Conservation (phyloP, 35 echinoderm and acorn worm species). For the Anneissia japonica region DNA sequence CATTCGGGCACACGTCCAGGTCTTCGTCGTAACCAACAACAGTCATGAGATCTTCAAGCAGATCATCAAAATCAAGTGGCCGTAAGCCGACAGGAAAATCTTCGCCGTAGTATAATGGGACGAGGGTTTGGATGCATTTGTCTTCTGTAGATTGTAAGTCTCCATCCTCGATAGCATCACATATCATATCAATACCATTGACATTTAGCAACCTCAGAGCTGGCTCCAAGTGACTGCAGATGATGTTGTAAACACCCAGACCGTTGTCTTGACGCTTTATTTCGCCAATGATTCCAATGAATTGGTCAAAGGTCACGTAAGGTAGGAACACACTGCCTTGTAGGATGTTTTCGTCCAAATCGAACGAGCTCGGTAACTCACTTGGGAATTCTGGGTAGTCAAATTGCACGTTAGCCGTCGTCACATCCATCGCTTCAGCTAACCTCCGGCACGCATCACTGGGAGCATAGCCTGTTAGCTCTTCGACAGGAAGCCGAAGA, state of each 20-base stretch:
- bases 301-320: neutral
- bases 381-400: too few relatives aligned
- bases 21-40: slow-evolving; percentile 2
- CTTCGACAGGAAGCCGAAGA: too few relatives aligned
- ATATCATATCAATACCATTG: slow-evolving; percentile 7
- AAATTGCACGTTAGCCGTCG: too few relatives aligned
- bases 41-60: neutral
- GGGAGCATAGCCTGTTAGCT: too few relatives aligned
- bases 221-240: neutral
- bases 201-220: too few relatives aligned
- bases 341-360: too few relatives aligned
- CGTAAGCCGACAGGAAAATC: slow-evolving; percentile 11
- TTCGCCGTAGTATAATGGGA: slow-evolving; percentile 23
- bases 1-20: neutral
- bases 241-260: neutral
- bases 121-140: slow-evolving; percentile 33
- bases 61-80: slow-evolving; percentile 22
- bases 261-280: neutral
- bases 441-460: too few relatives aligned
- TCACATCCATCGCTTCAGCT: too few relatives aligned
- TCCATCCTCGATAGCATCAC: neutral
- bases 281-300: neutral
- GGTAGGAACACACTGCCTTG: neutral
- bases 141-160: neutral
- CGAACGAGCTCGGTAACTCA: too few relatives aligned